Evolutionary conservation across 2,888 invertebrate species (phyloP).

Genomic region (Eubasilissa splendida): DNA sequence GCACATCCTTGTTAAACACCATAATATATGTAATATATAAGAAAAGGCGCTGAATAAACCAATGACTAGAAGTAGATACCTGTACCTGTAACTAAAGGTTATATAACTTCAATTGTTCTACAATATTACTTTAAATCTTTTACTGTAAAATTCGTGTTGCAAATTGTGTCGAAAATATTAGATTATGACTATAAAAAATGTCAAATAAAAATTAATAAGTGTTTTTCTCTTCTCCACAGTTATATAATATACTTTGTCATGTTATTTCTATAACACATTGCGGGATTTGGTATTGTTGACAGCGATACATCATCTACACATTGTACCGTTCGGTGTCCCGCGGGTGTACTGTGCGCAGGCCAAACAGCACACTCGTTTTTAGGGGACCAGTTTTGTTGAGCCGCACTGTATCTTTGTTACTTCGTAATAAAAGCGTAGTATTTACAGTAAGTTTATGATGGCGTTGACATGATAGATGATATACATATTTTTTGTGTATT

Average conservation of each 20-base stretch:
- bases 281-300: slow-evolving; percentile 19
- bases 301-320: slow-evolving; percentile 23
- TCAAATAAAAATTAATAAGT: too few species aligned
- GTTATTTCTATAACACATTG: slow-evolving; percentile 2
- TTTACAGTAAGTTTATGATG: slow-evolving; percentile 11
- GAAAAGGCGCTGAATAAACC: too few species aligned
- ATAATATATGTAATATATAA: too few species aligned
- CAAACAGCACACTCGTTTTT: slow-evolving; percentile 7
- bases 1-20: too few species aligned
- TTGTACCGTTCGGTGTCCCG: neutral
- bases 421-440: neutral
- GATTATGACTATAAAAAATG: too few species aligned
- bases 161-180: too few species aligned
- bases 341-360: neutral
- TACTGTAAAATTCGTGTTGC: too few species aligned
- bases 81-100: too few species aligned
- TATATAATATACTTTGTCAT: neutral
- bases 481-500: too few species aligned
- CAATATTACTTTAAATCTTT: too few species aligned
- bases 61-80: too few species aligned
- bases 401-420: slow-evolving; percentile 14
- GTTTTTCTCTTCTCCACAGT: neutral
- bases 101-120: too few species aligned
- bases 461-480: neutral
- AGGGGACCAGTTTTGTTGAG: slow-evolving; percentile 5